phyloP scores from a whole-genome alignment of 1,140 invertebrate genomes.

The Drosophila erecta region DNA sequence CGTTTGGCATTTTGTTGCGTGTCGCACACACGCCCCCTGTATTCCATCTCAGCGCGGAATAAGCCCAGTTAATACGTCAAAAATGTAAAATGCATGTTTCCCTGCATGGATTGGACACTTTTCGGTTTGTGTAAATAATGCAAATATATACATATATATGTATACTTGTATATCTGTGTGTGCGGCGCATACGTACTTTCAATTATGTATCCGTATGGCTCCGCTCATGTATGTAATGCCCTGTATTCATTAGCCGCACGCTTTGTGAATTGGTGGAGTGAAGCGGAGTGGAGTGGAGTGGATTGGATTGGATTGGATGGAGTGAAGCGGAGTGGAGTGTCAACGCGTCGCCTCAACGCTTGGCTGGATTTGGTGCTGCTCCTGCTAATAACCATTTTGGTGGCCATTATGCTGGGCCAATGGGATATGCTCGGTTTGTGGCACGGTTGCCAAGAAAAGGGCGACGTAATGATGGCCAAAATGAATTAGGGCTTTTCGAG shows the following conservation, averaged over 20 bases:
- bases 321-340: conserved; percentile 29
- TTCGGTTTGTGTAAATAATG: conserved; percentile 40
- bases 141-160: conserved; percentile 4
- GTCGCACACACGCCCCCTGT: conserved; percentile 38
- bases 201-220: conserved; percentile 26
- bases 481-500: conserved; percentile 7
- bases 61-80: conserved; percentile 73
- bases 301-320: neutral
- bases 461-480: conserved; percentile 1
- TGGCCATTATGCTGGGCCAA: conserved; percentile 31
- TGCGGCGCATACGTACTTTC: conserved; percentile 18
- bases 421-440: conserved; percentile 44
- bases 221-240: conserved; percentile 24
- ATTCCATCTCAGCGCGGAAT: conserved; percentile 21
- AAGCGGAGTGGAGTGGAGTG: conserved; percentile 14
- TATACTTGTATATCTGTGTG: conserved; percentile 5
- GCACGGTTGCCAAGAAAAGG: conserved; percentile 12
- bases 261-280: conserved; percentile 14
- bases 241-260: conserved; percentile 53
- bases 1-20: conserved; percentile 70
- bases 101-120: conserved; percentile 36
- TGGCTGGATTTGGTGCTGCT: conserved; percentile 30
- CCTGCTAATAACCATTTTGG: conserved; percentile 53
- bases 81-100: conserved; percentile 67
- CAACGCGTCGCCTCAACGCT: conserved; percentile 52